Conservation (phyloP, 2,113 vertebrate genomes). For the Lipotes vexillifer region DNA sequence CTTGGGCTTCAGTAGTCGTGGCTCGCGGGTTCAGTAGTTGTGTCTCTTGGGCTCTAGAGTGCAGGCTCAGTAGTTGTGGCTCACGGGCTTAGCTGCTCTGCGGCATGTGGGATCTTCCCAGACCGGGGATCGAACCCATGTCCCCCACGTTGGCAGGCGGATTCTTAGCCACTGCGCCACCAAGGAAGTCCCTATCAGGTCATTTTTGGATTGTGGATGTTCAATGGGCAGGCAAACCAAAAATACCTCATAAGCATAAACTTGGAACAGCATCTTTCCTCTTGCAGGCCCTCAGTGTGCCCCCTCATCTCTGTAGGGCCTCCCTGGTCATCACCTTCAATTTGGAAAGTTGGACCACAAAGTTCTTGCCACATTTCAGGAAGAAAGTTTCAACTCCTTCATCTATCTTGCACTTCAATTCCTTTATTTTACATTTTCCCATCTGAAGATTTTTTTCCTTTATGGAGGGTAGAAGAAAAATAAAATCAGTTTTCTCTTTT, state of each 20-base stretch:
- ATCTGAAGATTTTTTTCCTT: background rate
- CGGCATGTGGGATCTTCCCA: too few relatives aligned
- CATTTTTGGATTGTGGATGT: background rate
- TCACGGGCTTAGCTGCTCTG: too few relatives aligned
- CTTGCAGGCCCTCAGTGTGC: fast-evolving
- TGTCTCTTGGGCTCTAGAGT: too few relatives aligned
- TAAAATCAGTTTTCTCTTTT: background rate
- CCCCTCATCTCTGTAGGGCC: background rate
- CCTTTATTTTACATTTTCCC: background rate
- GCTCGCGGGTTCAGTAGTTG: too few relatives aligned
- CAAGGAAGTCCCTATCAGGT: background rate
- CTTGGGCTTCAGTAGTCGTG: too few relatives aligned
- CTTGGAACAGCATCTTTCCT: fast-evolving
- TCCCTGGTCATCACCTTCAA: background rate
- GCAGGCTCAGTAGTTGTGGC: too few relatives aligned
- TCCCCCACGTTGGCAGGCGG: too few relatives aligned
- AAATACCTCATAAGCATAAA: background rate
- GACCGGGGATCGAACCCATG: too few relatives aligned
- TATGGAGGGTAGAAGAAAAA: background rate
- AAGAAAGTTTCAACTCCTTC: background rate
- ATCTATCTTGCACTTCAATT: background rate
- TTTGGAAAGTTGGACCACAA: background rate
- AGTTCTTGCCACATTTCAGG: background rate
- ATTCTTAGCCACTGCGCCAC: too few relatives aligned
- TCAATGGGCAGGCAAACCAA: background rate